Conservation (phyloP, 2,797 vertebrate species). For the Otus scops region DNA sequence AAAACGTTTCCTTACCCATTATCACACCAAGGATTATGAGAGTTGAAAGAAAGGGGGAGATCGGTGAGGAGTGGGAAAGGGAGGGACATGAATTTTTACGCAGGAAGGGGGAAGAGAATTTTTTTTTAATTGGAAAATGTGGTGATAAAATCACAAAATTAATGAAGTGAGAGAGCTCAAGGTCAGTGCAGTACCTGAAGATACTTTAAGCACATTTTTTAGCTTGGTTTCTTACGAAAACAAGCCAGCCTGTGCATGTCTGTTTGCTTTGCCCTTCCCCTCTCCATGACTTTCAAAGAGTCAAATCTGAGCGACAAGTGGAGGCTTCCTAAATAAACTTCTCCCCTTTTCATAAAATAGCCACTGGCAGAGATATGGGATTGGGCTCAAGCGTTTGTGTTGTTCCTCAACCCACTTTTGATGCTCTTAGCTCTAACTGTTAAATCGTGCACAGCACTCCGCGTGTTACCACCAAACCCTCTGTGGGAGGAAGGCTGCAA, state of each 20-base stretch:
- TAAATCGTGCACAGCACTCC: accelerated
- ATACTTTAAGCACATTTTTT: not conserved
- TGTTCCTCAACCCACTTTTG: not conserved
- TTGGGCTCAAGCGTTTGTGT: accelerated
- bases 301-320: not conserved
- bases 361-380: not conserved
- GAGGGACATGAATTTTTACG: not conserved
- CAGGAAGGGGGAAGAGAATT: not conserved
- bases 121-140: slow-evolving; percentile 21
- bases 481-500: not conserved
- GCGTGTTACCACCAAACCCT: accelerated
- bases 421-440: not conserved
- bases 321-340: not conserved
- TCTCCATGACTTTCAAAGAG: not conserved
- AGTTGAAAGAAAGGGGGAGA: not conserved
- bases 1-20: not conserved
- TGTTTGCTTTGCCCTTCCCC: not conserved
- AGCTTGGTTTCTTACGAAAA: not conserved
- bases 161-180: slow-evolving; percentile 32
- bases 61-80: not conserved
- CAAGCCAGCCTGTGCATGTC: not conserved
- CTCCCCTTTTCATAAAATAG: not conserved
- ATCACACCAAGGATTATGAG: slow-evolving; percentile 22
- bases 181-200: not conserved
- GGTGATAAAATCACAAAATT: slow-evolving; percentile 48